Conservation (phyloP, 2,888 invertebrate species). For the Unio delphinus region DNA sequence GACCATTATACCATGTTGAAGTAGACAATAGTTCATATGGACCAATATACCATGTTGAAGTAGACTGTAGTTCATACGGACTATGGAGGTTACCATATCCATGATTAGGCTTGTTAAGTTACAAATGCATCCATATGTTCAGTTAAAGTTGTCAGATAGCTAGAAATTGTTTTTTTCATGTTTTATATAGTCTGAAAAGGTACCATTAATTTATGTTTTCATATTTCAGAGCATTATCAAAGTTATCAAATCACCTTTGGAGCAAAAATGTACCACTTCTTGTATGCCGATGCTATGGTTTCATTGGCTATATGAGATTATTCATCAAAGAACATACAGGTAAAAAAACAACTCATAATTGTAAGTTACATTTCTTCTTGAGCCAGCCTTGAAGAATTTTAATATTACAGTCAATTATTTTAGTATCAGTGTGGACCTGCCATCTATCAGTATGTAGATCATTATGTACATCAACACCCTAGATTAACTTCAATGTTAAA, state of each 20-base stretch:
- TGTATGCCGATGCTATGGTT: slow-evolving; percentile 90
- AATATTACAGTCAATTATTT: not conserved
- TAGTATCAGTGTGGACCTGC: not conserved
- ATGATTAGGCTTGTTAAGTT: no score
- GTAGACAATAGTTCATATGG: no score
- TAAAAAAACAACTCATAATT: slow-evolving; percentile 24
- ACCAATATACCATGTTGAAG: no score
- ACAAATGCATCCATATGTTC: no score
- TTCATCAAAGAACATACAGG: slow-evolving; percentile 77
- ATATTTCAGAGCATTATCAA: slow-evolving; percentile 78
- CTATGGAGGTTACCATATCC: no score
- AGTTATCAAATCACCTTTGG: slow-evolving; percentile 87
- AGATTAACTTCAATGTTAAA: no score
- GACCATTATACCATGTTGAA: no score
- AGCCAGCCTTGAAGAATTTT: not conserved
- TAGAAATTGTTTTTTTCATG: no score
- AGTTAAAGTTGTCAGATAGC: no score
- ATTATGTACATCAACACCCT: no score
- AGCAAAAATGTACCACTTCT: slow-evolving; percentile 87
- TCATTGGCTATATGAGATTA: slow-evolving; percentile 90
- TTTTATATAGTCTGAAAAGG: no score
- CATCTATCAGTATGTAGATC: not conserved
- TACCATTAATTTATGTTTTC: not conserved
- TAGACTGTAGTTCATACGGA: no score
- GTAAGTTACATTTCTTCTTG: not conserved